Percentiles rank a stretch among this genome's conserved stretches.
These are phyloP conservation scores for Dendrolimus pini DNA, from an alignment of 2,888 invertebrate species.

Conservation along the genomic window DNA sequence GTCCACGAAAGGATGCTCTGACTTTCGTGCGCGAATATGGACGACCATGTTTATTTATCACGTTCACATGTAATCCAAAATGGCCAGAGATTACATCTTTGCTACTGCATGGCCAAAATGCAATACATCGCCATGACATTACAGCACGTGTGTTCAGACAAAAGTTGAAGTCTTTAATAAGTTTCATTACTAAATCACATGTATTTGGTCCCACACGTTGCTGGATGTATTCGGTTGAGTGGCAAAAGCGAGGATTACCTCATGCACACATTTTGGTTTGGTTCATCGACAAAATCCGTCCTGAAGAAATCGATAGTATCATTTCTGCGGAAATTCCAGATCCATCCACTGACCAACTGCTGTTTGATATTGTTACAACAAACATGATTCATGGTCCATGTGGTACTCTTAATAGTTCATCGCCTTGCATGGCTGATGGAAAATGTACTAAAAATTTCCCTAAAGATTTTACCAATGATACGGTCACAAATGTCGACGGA, in stretches of 20 bases:
- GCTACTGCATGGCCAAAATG: slow-evolving; percentile 9
- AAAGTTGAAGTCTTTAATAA: slow-evolving; percentile 16
- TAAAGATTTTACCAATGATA: slow-evolving; percentile 9
- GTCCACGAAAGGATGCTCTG: slow-evolving; percentile 17
- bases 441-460: slow-evolving; percentile 15
- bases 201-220: slow-evolving; percentile 10
- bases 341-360: slow-evolving; percentile 22
- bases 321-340: slow-evolving; percentile 20
- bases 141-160: slow-evolving; percentile 15
- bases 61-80: slow-evolving; percentile 6
- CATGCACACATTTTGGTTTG: slow-evolving; percentile 6
- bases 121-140: slow-evolving; percentile 12
- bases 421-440: slow-evolving; percentile 26
- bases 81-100: slow-evolving; percentile 3
- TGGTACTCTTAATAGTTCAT: slow-evolving; percentile 12
- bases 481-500: slow-evolving; percentile 14
- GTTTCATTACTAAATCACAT: slow-evolving; percentile 12
- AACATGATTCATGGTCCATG: slow-evolving; percentile 22
- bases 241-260: slow-evolving; percentile 8
- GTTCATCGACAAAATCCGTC: slow-evolving; percentile 11
- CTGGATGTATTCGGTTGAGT: slow-evolving; percentile 10
- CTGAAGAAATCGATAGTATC: slow-evolving; percentile 9
- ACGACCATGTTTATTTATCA: slow-evolving; percentile 7
- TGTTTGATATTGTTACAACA: slow-evolving; percentile 21
- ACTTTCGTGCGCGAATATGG: slow-evolving; percentile 11